Conservation (phyloP, 1,140 invertebrate species). For the Drosophila sucinea region DNA sequence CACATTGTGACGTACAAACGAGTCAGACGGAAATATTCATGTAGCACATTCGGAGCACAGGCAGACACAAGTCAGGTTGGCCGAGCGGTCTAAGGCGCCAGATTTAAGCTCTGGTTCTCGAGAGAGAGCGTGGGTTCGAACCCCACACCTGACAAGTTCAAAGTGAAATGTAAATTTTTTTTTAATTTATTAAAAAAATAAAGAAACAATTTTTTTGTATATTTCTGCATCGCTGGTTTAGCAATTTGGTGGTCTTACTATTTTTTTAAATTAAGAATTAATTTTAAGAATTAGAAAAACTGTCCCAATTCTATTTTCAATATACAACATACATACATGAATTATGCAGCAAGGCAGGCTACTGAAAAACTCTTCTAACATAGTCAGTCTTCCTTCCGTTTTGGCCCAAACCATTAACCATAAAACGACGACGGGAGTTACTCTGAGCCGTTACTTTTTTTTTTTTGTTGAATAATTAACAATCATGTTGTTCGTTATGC, state of each 20-base stretch:
- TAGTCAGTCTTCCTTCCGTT: slow-evolving; percentile 52
- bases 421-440: slow-evolving; percentile 32
- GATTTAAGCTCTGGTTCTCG: slow-evolving; percentile 90
- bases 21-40: slow-evolving; percentile 23
- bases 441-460: slow-evolving; percentile 51
- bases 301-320: not conserved
- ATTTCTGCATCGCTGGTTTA: not conserved
- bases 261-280: not conserved
- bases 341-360: not conserved
- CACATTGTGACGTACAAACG: not conserved
- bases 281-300: not conserved
- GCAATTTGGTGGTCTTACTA: not conserved
- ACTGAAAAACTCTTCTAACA: not conserved
- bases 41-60: slow-evolving; percentile 53
- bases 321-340: not conserved
- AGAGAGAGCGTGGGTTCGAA: slow-evolving; percentile 89
- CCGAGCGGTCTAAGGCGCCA: slow-evolving; percentile 90
- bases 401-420: slow-evolving; percentile 42
- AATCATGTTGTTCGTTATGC: slow-evolving; percentile 68
- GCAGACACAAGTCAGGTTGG: slow-evolving; percentile 85
- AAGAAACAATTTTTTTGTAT: not conserved
- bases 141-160: slow-evolving; percentile 87
- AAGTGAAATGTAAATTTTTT: not conserved
- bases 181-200: slow-evolving; percentile 29
- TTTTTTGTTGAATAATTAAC: slow-evolving; percentile 67